A percentile compares a stretch with the other conserved stretches of the same genome.
These are phyloP conservation scores for Ceyx margarethae DNA, from an alignment of 2,113 vertebrate genomes.

Conservation along the genomic window DNA sequence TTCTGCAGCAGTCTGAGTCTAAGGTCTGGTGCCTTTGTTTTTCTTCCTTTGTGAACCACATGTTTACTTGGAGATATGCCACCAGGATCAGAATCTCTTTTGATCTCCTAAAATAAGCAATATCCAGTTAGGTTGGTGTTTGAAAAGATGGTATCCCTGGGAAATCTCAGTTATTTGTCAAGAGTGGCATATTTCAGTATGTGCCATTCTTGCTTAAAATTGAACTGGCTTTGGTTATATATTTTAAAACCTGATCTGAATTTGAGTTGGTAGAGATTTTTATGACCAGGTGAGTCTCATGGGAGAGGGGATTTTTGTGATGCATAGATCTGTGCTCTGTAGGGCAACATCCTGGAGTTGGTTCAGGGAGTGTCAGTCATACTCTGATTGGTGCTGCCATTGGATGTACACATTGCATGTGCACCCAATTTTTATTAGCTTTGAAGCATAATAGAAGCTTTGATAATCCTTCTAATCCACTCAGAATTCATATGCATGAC, in stretches of 20 bases:
- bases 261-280: not conserved
- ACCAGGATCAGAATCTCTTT: constrained; percentile 7
- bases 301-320: not conserved
- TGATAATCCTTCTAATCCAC: constrained; percentile 51
- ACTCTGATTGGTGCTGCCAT: constrained; percentile 37
- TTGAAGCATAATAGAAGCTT: constrained; percentile 41
- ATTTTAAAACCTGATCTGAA: not conserved
- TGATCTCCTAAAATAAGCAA: constrained; percentile 34
- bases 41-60: not conserved
- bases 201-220: not conserved
- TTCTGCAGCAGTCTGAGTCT: not conserved
- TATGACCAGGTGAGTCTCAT: not conserved
- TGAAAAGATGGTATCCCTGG: constrained; percentile 6
- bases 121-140: not conserved
- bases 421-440: constrained; percentile 42
- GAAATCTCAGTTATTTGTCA: not conserved
- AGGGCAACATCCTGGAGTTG: not conserved
- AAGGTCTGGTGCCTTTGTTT: constrained; percentile 32
- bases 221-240: not conserved
- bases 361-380: constrained; percentile 21
- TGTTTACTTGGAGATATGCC: constrained; percentile 29
- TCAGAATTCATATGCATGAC: constrained; percentile 36
- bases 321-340: not conserved
- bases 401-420: constrained; percentile 1
- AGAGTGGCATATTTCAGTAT: not conserved